Conservation (phyloP, 2,113 vertebrate species). For the Melanocharis versteri region DNA sequence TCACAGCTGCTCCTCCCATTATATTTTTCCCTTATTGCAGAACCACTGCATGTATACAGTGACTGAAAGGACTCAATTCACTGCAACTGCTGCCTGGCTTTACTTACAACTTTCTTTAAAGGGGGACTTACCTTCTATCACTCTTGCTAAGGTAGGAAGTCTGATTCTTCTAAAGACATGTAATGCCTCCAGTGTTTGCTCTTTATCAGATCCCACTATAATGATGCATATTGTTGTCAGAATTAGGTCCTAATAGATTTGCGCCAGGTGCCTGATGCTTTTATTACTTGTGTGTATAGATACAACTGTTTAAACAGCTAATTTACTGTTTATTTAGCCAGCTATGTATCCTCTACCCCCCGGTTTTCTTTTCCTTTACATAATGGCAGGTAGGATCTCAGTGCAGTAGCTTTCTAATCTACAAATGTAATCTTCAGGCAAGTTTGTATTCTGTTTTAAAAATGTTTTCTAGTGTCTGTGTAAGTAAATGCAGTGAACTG, state of each 20-base stretch:
- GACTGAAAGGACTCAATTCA: slow-evolving; percentile 84
- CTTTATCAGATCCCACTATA: slow-evolving; percentile 73
- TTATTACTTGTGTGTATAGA: slow-evolving; percentile 67
- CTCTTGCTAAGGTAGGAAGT: slow-evolving; percentile 87
- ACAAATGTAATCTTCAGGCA: slow-evolving; percentile 42
- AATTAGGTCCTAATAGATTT: slow-evolving; percentile 65
- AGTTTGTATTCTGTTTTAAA: slow-evolving; percentile 42
- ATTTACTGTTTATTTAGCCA: slow-evolving; percentile 64
- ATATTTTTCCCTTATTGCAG: slow-evolving; percentile 77
- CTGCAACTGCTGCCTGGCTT: slow-evolving; percentile 77
- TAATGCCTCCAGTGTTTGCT: slow-evolving; percentile 75
- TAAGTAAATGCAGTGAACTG: slow-evolving; percentile 25
- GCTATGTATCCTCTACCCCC: background rate
- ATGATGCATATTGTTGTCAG: slow-evolving; percentile 72
- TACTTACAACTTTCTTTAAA: slow-evolving; percentile 78
- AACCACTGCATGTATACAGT: slow-evolving; percentile 76
- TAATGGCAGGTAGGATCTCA: slow-evolving; percentile 47
- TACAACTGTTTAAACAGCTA: slow-evolving; percentile 68
- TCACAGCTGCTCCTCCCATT: slow-evolving; percentile 83
- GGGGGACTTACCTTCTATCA: slow-evolving; percentile 81
- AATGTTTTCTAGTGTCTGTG: background rate
- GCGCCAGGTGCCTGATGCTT: slow-evolving; percentile 69
- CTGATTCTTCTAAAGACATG: slow-evolving; percentile 79
- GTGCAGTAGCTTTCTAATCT: slow-evolving; percentile 33
- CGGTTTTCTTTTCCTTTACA: slow-evolving; percentile 8